Evolutionary conservation across 1,140 invertebrate genomes (phyloP), one percentile per base, ranked within the genome.

Genomic region (Meloidogyne hapla): DNA sequence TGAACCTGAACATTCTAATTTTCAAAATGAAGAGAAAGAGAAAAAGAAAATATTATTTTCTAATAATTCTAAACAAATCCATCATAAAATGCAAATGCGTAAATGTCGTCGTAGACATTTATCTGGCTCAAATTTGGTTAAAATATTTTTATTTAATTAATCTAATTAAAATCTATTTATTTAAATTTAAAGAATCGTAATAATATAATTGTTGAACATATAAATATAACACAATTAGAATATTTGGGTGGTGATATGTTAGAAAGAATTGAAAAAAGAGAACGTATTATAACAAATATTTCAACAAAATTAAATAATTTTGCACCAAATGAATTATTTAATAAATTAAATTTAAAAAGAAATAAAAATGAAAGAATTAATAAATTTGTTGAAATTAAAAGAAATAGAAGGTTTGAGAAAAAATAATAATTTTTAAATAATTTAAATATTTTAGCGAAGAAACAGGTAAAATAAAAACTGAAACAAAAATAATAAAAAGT

Each of bases 201-300:
- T 45, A 8, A 25, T 25, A 6, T 70, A 8, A 70, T 21, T 42
- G 18, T 73, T 61, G 56, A 73, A 33, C 71, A 73, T 40, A 73
- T 73, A 33, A 73, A 73, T 64, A 73, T 73, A 61, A 73, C 71
- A 23, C 42, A 73, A 40, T 25, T 73, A 40, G 71, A 73, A 25
- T 73, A 73, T 64, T 40, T 23, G 18, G 71, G 71, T 40, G 69
- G 71, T 18, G 13, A 61, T 63, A 64, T 63, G 5, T 61, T n/a
- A n/a, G n/a, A 56, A 56, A 18, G n/a, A n/a, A 21, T 61, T 21
- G 25, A 25, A 21, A 61, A 64, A 65, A 56, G 56, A 61, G 64
- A 63, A 61, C 15, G 65, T n/a, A 64, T 63, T 63, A 28, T 63
- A 13, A 73, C 45, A 33, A 73, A 38, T 64, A 73, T 73, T 25